These are phyloP conservation scores for Kryptopterus vitreolus DNA, from an alignment of 2,797 vertebrate species.

Conservation along the genomic window DNA sequence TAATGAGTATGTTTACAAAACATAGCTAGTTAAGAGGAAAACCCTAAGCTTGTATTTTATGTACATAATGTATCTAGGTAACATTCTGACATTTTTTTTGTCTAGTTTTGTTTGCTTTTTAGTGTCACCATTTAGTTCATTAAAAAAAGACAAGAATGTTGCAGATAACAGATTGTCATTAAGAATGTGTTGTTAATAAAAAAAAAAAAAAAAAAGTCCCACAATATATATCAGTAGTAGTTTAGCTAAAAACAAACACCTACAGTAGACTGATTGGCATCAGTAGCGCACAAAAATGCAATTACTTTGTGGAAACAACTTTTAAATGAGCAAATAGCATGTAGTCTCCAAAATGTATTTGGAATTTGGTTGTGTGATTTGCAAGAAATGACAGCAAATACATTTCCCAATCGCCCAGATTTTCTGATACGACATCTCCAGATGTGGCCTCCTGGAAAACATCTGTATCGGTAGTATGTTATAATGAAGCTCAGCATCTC, in stretches of 20 bases:
- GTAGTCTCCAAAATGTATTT: background rate
- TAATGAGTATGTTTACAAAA: no score
- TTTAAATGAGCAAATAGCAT: background rate
- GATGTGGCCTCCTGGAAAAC: slow-evolving; percentile 65
- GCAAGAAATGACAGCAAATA: slow-evolving; percentile 1
- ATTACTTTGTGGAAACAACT: background rate
- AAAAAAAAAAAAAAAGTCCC: no score
- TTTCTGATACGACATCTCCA: slow-evolving; percentile 61
- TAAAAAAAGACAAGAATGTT: no score
- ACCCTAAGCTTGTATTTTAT: no score
- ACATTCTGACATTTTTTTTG: no score
- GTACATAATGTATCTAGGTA: no score
- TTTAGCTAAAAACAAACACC: background rate
- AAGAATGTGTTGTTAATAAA: no score
- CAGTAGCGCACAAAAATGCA: background rate
- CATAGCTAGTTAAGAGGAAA: no score
- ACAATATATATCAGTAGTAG: background rate
- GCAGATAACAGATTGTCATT: no score
- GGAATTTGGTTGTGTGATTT: background rate
- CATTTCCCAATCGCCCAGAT: slow-evolving; percentile 16
- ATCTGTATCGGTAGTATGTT: slow-evolving; percentile 78
- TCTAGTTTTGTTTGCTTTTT: no score
- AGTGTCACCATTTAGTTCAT: no score
- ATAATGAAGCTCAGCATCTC: slow-evolving; percentile 68
- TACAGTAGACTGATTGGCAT: background rate